These are phyloP conservation scores for Seriola rivoliana DNA, from an alignment of 2,113 vertebrate genomes.

Conservation along the genomic window DNA sequence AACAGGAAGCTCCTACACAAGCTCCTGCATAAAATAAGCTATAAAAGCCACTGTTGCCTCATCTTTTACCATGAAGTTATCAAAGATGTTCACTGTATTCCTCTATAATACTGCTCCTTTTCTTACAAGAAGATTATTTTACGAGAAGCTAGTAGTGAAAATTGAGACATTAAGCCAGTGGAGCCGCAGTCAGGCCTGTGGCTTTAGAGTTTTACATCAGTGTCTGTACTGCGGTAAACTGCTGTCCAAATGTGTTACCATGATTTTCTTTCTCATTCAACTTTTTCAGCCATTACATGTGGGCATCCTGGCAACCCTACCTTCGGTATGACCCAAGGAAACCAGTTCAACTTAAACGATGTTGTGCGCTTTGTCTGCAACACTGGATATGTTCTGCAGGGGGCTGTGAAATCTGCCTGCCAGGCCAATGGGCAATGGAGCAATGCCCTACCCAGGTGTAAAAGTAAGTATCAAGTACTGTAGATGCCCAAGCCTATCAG, in stretches of 20 bases:
- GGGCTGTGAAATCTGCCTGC: constrained; percentile 89
- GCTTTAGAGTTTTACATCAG: neutral
- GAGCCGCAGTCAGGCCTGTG: neutral
- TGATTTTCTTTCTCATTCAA: neutral
- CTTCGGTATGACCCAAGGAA: constrained; percentile 93
- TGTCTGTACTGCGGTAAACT: neutral
- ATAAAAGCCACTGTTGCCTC: neutral
- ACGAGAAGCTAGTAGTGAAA: neutral
- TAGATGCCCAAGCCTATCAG: neutral
- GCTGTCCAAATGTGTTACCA: neutral
- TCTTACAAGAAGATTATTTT: neutral
- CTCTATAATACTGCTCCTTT: neutral
- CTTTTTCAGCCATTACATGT: constrained; percentile 92
- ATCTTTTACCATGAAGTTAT: neutral
- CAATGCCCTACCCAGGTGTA: constrained; percentile 91
- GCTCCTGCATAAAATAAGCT: neutral
- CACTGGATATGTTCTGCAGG: constrained; percentile 91
- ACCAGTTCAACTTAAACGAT: constrained; percentile 96
- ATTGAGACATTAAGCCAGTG: neutral
- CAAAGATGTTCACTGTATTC: neutral
- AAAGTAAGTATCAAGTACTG: constrained; percentile 85
- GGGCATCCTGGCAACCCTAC: constrained; percentile 96
- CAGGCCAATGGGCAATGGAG: constrained; percentile 96
- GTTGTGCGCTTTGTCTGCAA: constrained; percentile 93
- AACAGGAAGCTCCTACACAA: neutral